phyloP scores from a whole-genome alignment of 2,888 invertebrate species.

The Agelastica alni region DNA sequence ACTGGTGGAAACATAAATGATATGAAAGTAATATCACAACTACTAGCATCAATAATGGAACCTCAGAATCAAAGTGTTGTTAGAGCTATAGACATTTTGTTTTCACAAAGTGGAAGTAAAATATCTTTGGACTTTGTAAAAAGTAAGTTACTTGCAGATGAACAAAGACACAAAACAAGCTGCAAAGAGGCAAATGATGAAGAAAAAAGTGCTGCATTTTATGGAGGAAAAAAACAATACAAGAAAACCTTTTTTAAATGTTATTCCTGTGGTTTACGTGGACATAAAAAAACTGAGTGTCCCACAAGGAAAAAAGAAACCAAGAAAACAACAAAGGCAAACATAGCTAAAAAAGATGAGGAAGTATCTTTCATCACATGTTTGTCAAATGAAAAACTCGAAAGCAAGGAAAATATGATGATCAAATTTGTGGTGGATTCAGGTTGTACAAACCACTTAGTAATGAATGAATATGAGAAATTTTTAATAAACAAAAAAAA shows the following conservation, averaged over 20 bases:
- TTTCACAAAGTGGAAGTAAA: background rate
- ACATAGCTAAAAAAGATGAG: background rate
- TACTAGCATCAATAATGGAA: background rate
- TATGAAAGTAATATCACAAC: too few relatives aligned
- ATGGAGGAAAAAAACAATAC: background rate
- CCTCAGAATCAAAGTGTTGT: background rate
- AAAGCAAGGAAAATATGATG: background rate
- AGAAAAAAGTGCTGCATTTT: background rate
- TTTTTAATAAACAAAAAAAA: background rate
- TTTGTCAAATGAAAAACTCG: slow-evolving; percentile 1
- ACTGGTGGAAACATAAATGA: too few relatives aligned
- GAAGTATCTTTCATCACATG: background rate
- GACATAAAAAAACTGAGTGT: background rate
- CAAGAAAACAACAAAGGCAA: background rate
- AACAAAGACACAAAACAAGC: background rate
- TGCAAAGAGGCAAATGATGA: background rate
- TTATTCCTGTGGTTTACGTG: background rate
- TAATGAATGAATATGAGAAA: background rate
- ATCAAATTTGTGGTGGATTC: background rate
- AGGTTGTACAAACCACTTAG: background rate
- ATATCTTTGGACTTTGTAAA: background rate
- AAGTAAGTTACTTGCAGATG: background rate
- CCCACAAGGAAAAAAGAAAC: too few relatives aligned
- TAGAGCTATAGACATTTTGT: background rate
- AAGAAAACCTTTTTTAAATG: background rate